These are phyloP conservation scores for Drosophila pseudotakahashii DNA, from an alignment of 2,888 invertebrate genomes.

Conservation along the genomic window DNA sequence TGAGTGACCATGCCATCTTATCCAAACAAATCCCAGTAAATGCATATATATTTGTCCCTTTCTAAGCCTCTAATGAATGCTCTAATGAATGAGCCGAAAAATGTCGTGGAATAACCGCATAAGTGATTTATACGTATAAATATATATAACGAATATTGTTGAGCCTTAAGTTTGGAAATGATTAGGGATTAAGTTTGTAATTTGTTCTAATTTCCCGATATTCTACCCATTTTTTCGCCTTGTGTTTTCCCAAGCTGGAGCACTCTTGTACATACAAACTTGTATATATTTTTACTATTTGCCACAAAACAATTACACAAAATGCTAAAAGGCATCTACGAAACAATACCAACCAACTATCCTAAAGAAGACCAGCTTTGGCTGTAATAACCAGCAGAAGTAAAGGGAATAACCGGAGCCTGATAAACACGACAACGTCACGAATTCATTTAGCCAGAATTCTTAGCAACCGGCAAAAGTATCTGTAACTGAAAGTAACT, in stretches of 20 bases:
- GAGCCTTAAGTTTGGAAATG: too few relatives aligned
- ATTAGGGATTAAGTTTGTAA: too few relatives aligned
- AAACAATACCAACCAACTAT: slow-evolving; percentile 28
- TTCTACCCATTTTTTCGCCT: not conserved
- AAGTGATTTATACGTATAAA: too few relatives aligned
- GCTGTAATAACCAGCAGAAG: slow-evolving; percentile 35
- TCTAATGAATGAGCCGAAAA: too few relatives aligned
- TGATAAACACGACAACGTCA: slow-evolving; percentile 77
- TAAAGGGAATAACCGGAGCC: slow-evolving; percentile 41
- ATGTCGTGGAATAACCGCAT: too few relatives aligned
- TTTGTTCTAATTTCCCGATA: too few relatives aligned
- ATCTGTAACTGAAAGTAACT: slow-evolving; percentile 35
- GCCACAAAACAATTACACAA: slow-evolving; percentile 75
- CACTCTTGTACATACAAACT: slow-evolving; percentile 6
- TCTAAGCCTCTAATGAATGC: too few relatives aligned
- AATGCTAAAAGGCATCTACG: slow-evolving; percentile 67
- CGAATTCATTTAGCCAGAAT: slow-evolving; percentile 44
- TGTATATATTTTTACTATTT: slow-evolving; percentile 63
- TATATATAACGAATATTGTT: too few relatives aligned
- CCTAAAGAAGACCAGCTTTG: slow-evolving; percentile 13
- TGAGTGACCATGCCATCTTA: too few relatives aligned
- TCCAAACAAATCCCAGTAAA: too few relatives aligned
- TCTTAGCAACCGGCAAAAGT: slow-evolving; percentile 14
- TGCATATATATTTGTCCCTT: too few relatives aligned
- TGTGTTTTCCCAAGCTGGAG: slow-evolving; percentile 28